Evolutionary conservation across 2,797 vertebrate genomes (phyloP).

Genomic region (Rhynchonycteris naso): DNA sequence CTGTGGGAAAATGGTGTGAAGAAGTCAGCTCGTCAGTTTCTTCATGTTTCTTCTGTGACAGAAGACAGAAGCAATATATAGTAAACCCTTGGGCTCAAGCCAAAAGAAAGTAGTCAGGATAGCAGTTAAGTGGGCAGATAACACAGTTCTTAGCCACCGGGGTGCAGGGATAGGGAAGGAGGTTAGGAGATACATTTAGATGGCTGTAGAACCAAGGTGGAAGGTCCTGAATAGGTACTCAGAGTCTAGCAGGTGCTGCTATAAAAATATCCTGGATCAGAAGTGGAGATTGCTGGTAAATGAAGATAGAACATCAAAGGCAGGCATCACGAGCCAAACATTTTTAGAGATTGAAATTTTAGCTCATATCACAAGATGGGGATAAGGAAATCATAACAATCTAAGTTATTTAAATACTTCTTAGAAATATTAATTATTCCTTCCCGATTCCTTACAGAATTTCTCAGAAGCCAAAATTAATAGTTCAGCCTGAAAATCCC

Average conservation of each 20-base stretch:
- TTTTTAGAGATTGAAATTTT: constrained; percentile 7
- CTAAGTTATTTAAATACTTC: neutral
- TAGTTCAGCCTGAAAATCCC: neutral
- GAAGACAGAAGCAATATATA: neutral
- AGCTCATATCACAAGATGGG: neutral
- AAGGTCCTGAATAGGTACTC: neutral
- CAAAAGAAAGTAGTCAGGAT: constrained; percentile 70
- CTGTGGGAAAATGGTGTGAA: neutral
- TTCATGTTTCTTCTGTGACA: neutral
- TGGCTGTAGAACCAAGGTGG: neutral
- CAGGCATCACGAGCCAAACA: neutral
- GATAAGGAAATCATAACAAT: neutral
- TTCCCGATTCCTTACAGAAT: neutral
- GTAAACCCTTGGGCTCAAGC: neutral
- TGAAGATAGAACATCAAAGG: constrained; percentile 18
- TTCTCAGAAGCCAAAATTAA: constrained; percentile 11
- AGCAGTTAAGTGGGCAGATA: neutral
- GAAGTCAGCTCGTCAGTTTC: constrained; percentile 3
- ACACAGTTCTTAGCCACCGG: neutral
- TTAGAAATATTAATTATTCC: constrained; percentile 31
- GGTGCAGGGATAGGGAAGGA: too few relatives aligned
- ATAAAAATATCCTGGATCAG: neutral
- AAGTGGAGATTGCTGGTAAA: neutral
- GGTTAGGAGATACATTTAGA: neutral
- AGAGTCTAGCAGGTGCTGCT: neutral